Base-by-base conservation (phyloP, 2,888 invertebrate species). In the Chymomyza procnemis region DNA sequence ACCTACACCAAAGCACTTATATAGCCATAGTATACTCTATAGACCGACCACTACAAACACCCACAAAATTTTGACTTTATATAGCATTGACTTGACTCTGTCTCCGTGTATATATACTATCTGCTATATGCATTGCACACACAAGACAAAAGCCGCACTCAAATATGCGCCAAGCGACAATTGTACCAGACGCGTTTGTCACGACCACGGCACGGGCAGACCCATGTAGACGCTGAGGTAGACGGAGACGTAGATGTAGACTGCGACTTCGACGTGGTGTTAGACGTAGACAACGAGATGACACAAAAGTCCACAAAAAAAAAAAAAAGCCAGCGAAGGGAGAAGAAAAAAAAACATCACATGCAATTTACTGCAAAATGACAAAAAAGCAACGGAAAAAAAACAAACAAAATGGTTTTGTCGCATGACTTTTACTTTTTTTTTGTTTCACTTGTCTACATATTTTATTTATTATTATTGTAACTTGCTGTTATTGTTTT, bases 181-280 rank as follows among this genome's bases (percentile, higher is more conserved):
- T 65, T 75, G 81, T 75, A 58, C 69, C 79, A 84, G 81, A 80
- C 84, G 79, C 68, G 75, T 79, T 79, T 79, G 84, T 79, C 79
- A 83, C 78, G 79, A 80, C 78, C 61, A 66, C 62, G 67, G 52
- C 58, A 64, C 2, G 12, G 34, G n/a, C n/a, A 4, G 4, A 26
- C 4, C 4, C 4, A 18, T 18, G 6, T 18, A n/a, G 48, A 50
- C 16, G 18, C 16, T 16, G 48, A 16, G 16, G 48, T 6, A 5
- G 16, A 4, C 3, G 4, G 48, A 12, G 16, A 18, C 14, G 48
- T 16, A 5, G 9, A 50, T 4, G 6, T 18, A 3, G 48, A 50
- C 48, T 12, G 0, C 14, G 16, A 18, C 48, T 12, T 1, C 14
- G 16, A 18, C 16, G 16, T 16, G 47, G 14, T 26, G 26, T 26